Base-by-base conservation (phyloP, 2,113 vertebrate genomes). In the Eurypyga helias region DNA sequence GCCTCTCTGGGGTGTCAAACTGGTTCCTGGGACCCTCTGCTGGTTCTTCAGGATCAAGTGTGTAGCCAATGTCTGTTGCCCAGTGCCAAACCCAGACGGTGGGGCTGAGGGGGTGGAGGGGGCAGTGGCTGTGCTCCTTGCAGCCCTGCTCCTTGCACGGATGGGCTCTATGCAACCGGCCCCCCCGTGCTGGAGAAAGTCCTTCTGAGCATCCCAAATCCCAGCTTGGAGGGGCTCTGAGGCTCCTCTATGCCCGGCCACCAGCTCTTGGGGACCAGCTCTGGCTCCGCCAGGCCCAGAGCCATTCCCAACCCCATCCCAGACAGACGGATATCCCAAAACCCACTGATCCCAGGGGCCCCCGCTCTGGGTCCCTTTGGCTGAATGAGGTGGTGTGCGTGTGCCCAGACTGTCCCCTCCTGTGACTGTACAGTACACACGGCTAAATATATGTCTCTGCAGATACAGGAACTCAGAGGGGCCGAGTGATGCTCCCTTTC, bases 391-490 rank as follows among this genome's bases (percentile, higher is more conserved):
- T 96, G 95, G 95, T 94, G 91, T 97, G 96, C 90, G 0, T 97
- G 91, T 97, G 93, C 95, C 96, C 91, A 96, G 89, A 75, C 94
- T 96, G 96, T 98, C 97, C 96, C 93, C 95, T 94, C 77, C 93
- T 95, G 94, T 97, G 96, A 96, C 97, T 97, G 96, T 96, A 95
- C 79, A 91, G 96, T 97, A 97, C 97, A 97, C 92, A 92, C 72
- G 13, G 97, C 97, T 98, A 98, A 98, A 98, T 98, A 98, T 97
- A 98, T 89, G 95, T 96, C 96, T 97, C 75, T 97, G 90, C 97
- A 97, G 97, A 96, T 98, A 98, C 96, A 98, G 98, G 96, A 98
- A 93, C 97, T 94, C 95, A 97, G 96, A 97, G 95, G 96, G 97
- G 94, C 96, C 96, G 93, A 94, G 93, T 97, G 97, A 97, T 97